phyloP scores from a whole-genome alignment of 1,140 invertebrate genomes.

The Drosophila parabipectinata region DNA sequence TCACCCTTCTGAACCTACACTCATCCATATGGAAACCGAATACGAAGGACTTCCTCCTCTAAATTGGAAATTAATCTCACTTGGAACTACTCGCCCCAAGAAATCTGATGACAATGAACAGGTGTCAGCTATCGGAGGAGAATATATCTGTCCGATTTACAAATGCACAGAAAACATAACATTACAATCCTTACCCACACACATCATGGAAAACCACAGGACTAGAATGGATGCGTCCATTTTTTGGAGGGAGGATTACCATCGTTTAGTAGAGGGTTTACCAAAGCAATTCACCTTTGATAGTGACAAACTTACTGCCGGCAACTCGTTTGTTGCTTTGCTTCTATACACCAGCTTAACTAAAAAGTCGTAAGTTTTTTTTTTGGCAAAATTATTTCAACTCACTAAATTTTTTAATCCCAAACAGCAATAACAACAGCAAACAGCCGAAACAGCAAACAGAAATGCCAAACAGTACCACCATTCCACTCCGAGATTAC shows the following conservation, averaged over 20 bases:
- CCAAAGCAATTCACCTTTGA: slow-evolving; percentile 7
- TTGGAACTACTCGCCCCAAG: not conserved
- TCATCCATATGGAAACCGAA: not conserved
- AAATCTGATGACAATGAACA: not conserved
- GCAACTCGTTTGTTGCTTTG: slow-evolving; percentile 8
- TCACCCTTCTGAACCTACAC: not conserved
- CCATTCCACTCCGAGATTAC: not conserved
- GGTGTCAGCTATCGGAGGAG: not conserved
- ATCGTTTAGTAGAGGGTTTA: slow-evolving; percentile 7
- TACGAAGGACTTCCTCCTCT: not conserved
- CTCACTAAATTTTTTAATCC: not conserved
- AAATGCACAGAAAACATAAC: not conserved
- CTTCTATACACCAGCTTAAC: slow-evolving; percentile 6
- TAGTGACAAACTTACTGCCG: not conserved
- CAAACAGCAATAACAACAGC: not conserved
- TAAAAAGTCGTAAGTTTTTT: not conserved
- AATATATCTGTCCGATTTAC: not conserved
- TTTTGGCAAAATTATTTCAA: too few relatives aligned
- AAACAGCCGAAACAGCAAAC: not conserved
- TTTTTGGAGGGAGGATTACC: not conserved
- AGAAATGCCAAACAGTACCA: not conserved
- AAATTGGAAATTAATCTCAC: slow-evolving; percentile 2
- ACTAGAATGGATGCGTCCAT: not conserved
- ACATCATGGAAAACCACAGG: not conserved
- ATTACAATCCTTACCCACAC: not conserved